Evolutionary conservation across 2,888 invertebrate species (phyloP).

Genomic region (Polydrusus pterygomalis): DNA sequence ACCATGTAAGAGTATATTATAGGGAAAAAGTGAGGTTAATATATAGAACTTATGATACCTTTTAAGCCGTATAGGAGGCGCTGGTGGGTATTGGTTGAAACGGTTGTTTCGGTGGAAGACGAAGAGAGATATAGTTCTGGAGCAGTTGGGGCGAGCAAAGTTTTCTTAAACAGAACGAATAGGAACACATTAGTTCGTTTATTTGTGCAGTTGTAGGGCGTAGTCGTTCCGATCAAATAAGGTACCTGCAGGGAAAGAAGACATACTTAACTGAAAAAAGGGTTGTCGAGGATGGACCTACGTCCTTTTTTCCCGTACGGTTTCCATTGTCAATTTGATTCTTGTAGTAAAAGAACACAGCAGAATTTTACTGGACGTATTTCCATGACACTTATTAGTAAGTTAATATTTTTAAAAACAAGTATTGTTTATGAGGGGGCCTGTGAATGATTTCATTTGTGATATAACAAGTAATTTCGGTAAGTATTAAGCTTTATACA

Average conservation of each 20-base stretch:
- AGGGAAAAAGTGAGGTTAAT: not conserved
- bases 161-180: no score
- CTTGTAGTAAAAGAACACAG: not conserved
- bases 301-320: no score
- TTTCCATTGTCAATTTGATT: no score
- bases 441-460: constrained; percentile 15
- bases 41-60: not conserved
- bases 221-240: no score
- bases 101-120: not conserved
- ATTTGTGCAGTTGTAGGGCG: no score
- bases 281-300: no score
- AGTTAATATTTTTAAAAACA: no score
- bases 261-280: no score
- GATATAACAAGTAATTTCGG: constrained; percentile 12
- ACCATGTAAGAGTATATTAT: constrained; percentile 70
- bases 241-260: no score
- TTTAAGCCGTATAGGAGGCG: not conserved
- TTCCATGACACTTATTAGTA: not conserved
- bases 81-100: not conserved
- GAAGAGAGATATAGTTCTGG: not conserved
- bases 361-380: not conserved
- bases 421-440: not conserved
- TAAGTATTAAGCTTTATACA: constrained; percentile 4
- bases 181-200: no score
- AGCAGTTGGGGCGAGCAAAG: no score